Evolutionary conservation across 2,113 vertebrate species (phyloP), one percentile per base, ranked within the genome.

Genomic region (Dasyurus viverrinus): DNA sequence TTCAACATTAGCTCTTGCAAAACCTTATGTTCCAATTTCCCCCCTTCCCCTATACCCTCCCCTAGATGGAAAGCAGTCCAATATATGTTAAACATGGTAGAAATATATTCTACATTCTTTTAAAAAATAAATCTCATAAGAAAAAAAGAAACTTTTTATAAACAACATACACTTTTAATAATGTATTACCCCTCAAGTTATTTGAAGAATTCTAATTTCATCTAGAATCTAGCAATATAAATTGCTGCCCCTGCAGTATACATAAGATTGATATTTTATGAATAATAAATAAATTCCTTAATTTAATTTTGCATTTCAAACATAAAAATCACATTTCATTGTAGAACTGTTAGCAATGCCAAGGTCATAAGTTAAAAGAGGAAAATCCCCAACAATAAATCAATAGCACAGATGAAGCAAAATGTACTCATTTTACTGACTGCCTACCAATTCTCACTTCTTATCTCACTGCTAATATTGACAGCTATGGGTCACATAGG

Each of bases 161-260:
- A 90, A 76, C 24, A 96, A 26, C 8, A 96, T 89, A 96, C 7
- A 68, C 1, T 89, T 94, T 54, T 94, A 97, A 54, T 92, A 91
- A 93, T 94, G 96, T 0, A 93, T 27, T 54, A 6, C 0, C 30
- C 91, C 19, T 26, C 93, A 93, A 96, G 57, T 53, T 93, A 95
- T 84, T 46, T 90, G 50, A 95, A 95, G 55, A 97, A 93, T 95
- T 92, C 53, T 95, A 96, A 95, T 89, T 76, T 84, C 93, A 95
- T 94, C 46, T 95, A 92, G 93, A 95, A 92, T 91, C 68, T 89
- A 84, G 50, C 42, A 91, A 90, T 55, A 0, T 54, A 95, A 89
- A 94, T 54, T 97, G 54, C 42, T 47, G 2, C 91, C 47, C 94
- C 93, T 52, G 60, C 0, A 93, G 84, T 93, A 89, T 92, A 91